Evolutionary conservation across 1,140 invertebrate species (phyloP), one percentile per base, ranked within the genome.

Genomic region (Cepaea nemoralis): DNA sequence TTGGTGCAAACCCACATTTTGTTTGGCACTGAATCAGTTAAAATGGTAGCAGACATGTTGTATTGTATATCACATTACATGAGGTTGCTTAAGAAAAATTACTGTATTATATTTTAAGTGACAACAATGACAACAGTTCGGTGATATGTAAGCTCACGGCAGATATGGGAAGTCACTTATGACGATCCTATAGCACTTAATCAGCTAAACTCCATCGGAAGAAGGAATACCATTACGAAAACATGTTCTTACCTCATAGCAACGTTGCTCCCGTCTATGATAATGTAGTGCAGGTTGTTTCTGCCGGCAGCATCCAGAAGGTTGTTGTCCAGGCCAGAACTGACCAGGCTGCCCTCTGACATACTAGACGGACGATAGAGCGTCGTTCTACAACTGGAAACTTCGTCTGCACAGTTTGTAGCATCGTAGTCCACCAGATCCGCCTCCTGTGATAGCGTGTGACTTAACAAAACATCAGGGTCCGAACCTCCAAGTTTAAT

Each of bases 221-320:
- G n/a, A n/a, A n/a, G n/a, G n/a, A n/a, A n/a, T n/a, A n/a, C n/a
- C n/a, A n/a, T n/a, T n/a, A n/a, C n/a, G n/a, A 55, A 5, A 55
- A 55, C n/a, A 22, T 3, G n/a, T 19, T 55, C 83, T 81, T 85
- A 91, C 90, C 87, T 89, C 90, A 91, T 91, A 16, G 91, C 91
- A 33, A 92, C 89, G 87, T 92, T 91, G 80, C 90, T 91, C 8
- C 91, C 91, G 85, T 92, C 91, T 63, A 92, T 90, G 1, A 92
- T 88, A 27, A 92, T 90, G 5, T 86, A 87, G 66, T 89, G 80
- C n/a, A 91, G 84, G 74, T 88, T 89, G 50, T 59, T 75, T 24
- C 48, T 67, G 2, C 77, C 66, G 66, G 84, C 81, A 42, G 22
- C 80, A 45, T 80, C 59, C 39, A 40, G 37, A 33, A 16, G 24